phyloP scores from a whole-genome alignment of 2,888 invertebrate genomes.

The Leptopterna dolabrata region DNA sequence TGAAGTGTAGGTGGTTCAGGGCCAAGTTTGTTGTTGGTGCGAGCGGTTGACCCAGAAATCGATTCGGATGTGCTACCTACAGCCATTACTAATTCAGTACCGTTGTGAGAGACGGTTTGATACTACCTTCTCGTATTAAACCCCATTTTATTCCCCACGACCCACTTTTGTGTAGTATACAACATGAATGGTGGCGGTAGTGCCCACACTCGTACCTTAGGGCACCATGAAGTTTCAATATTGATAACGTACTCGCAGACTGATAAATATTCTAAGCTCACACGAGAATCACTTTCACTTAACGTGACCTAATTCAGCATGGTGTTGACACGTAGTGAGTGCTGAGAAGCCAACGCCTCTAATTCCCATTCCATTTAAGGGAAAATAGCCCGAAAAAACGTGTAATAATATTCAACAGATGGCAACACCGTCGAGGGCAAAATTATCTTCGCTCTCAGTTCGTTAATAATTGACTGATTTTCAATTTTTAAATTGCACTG shows the following conservation, averaged over 20 bases:
- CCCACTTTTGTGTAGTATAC: neutral
- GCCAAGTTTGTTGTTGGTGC: constrained; percentile 43
- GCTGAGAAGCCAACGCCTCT: neutral
- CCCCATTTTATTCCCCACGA: neutral
- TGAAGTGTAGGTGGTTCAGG: constrained; percentile 40
- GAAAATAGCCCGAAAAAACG: too few relatives aligned
- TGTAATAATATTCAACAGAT: too few relatives aligned
- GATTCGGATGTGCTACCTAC: constrained; percentile 12
- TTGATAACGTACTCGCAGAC: neutral
- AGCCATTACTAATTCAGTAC: constrained; percentile 23
- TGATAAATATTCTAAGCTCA: neutral
- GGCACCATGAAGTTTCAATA: neutral
- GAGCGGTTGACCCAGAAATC: constrained; percentile 37
- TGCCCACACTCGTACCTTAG: neutral
- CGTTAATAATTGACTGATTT: too few relatives aligned
- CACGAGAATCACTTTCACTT: neutral
- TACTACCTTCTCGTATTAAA: neutral
- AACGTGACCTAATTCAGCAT: neutral
- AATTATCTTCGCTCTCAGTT: too few relatives aligned
- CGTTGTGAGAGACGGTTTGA: neutral
- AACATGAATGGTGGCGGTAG: neutral
- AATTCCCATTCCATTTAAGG: too few relatives aligned
- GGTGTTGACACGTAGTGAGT: too few relatives aligned
- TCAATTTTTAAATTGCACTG: too few relatives aligned
- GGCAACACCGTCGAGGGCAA: too few relatives aligned